A percentile compares a stretch with the other conserved stretches of the same genome.
phyloP scores from a whole-genome alignment of 1,140 invertebrate species.

The Chironomus striatipennis region DNA sequence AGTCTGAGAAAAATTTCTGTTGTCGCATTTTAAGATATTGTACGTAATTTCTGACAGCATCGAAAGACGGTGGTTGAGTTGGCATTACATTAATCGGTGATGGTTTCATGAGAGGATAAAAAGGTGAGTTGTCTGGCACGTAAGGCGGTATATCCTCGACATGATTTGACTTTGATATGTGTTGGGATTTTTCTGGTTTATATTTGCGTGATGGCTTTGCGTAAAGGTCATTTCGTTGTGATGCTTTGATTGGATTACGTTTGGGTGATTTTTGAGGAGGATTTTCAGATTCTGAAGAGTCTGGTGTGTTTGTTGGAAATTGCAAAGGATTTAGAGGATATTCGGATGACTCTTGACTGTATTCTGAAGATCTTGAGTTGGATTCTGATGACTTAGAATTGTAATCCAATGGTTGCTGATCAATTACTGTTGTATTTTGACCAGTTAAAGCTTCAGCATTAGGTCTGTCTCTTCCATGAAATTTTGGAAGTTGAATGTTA shows the following conservation, averaged over 20 bases:
- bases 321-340: background rate
- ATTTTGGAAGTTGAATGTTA: background rate
- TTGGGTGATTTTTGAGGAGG: too few species aligned
- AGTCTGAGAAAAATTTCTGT: background rate
- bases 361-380: too few species aligned
- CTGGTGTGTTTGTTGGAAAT: background rate
- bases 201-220: background rate
- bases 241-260: background rate
- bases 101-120: background rate
- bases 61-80: background rate
- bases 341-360: background rate
- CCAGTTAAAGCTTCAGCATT: background rate
- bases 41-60: background rate
- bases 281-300: too few species aligned
- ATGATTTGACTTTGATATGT: background rate
- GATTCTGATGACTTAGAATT: too few species aligned
- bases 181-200: background rate
- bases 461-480: background rate
- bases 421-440: background rate
- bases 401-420: too few species aligned
- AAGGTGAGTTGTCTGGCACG: background rate
- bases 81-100: conserved; percentile 9
- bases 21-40: background rate
- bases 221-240: background rate
- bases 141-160: background rate